Percentiles rank a stretch among this genome's conserved stretches.
These are phyloP conservation scores for Orchestes rusci DNA, from an alignment of 2,888 invertebrate species.

Conservation along the genomic window DNA sequence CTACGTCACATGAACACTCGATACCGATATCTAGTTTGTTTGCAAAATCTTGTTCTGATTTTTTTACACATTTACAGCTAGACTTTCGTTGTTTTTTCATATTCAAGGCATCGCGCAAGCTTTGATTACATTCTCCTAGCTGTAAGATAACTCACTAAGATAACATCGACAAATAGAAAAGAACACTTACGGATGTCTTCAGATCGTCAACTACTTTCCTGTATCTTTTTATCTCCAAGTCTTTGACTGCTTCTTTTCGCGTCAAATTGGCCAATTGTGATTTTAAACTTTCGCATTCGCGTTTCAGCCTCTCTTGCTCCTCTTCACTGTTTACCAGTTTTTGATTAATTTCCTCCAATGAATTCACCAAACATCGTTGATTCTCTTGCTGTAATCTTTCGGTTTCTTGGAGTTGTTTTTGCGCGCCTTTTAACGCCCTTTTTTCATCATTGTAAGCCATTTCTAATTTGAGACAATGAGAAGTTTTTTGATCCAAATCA, in stretches of 20 bases:
- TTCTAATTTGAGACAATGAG: constrained; percentile 31
- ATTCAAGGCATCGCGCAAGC: no score
- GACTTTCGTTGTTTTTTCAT: no score
- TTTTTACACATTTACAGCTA: constrained; percentile 25
- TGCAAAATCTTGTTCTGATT: constrained; percentile 13
- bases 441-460: constrained; percentile 33
- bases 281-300: constrained; percentile 26
- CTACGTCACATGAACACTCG: constrained; percentile 31
- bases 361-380: constrained; percentile 25
- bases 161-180: no score
- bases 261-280: constrained; percentile 21
- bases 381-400: constrained; percentile 29
- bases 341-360: constrained; percentile 30
- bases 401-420: constrained; percentile 32
- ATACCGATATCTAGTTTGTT: constrained; percentile 20
- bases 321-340: constrained; percentile 27
- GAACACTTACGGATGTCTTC: constrained; percentile 34
- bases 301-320: constrained; percentile 21
- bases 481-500: constrained; percentile 31
- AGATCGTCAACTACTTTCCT: constrained; percentile 33
- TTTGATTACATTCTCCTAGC: no score
- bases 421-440: constrained; percentile 30
- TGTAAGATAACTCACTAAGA: no score
- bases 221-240: constrained; percentile 30
- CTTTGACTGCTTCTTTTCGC: constrained; percentile 28